A percentile compares a stretch with the other conserved stretches of the same genome.
Conservation (phyloP, 2,113 vertebrate genomes). For the Myodes glareolus region DNA sequence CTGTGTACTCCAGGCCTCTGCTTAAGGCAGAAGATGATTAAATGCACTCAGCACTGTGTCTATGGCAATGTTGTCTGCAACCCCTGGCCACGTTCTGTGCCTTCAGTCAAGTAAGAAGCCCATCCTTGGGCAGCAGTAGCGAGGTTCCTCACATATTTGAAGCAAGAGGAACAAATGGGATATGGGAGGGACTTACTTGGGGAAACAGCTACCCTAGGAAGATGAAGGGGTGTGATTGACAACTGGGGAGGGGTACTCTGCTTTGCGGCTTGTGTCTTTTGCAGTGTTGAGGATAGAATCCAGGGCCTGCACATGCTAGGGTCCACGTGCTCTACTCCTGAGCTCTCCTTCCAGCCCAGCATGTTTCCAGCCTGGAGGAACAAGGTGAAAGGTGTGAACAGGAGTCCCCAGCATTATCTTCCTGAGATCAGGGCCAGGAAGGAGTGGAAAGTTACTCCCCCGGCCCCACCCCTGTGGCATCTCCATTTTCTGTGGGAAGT, state of each 20-base stretch:
- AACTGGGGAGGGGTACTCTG: not conserved
- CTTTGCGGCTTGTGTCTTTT: not conserved
- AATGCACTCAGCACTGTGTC: not conserved
- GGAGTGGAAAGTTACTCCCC: not conserved
- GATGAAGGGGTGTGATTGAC: not conserved
- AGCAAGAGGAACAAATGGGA: not conserved
- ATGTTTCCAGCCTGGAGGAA: not conserved
- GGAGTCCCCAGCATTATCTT: not conserved
- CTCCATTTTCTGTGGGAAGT: not conserved
- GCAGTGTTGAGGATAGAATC: not conserved
- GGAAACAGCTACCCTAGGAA: not conserved
- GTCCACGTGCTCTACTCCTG: not conserved
- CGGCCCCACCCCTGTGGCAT: not conserved
- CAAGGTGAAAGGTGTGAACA: not conserved
- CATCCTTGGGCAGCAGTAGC: not conserved
- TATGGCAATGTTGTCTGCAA: not conserved
- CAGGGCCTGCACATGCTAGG: not conserved
- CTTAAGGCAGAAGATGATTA: not conserved
- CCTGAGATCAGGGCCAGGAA: not conserved
- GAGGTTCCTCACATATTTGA: not conserved
- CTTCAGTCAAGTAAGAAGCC: not conserved
- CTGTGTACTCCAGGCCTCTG: not conserved
- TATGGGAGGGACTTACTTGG: not conserved
- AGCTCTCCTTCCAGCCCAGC: not conserved
- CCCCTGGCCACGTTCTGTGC: not conserved